These are phyloP conservation scores for Leptopilina clavipes DNA, from an alignment of 1,140 invertebrate genomes.

Conservation along the genomic window DNA sequence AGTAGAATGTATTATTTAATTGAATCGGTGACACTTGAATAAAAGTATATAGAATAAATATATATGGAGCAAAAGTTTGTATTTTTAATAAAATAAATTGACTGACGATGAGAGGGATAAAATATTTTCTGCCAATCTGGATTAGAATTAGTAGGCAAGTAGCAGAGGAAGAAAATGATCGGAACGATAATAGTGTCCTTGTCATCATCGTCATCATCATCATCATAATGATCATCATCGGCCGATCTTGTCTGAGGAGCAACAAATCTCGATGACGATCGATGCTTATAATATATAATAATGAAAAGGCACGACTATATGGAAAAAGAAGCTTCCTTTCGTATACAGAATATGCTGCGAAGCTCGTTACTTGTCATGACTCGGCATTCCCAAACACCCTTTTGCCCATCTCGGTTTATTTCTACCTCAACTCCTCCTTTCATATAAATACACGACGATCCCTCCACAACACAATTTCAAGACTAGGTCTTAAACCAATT, in stretches of 20 bases:
- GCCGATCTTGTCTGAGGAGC: conserved; percentile 4
- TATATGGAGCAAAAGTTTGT: background rate
- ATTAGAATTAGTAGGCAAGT: conserved; percentile 6
- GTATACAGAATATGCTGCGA: conserved; percentile 44
- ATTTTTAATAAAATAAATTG: conserved; percentile 7
- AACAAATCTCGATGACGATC: conserved; percentile 3
- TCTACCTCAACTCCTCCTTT: conserved; percentile 40
- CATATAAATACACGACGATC: conserved; percentile 35
- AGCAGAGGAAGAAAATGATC: conserved; percentile 39
- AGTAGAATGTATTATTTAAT: too few relatives aligned
- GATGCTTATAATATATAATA: background rate
- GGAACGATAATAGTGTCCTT: conserved; percentile 30
- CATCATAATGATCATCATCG: conserved; percentile 32
- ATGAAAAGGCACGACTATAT: background rate
- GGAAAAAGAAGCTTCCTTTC: conserved; percentile 28
- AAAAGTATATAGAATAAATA: background rate
- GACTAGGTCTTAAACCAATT: background rate
- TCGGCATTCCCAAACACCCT: conserved; percentile 61
- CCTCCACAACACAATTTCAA: conserved; percentile 40
- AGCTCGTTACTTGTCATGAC: conserved; percentile 72
- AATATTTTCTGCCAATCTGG: conserved; percentile 35
- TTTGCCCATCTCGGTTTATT: background rate
- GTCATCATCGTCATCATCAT: conserved; percentile 2
- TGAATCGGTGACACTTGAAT: background rate
- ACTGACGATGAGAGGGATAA: background rate